These are phyloP conservation scores for Lutraria lutraria DNA, from an alignment of 2,888 invertebrate species.

Conservation along the genomic window DNA sequence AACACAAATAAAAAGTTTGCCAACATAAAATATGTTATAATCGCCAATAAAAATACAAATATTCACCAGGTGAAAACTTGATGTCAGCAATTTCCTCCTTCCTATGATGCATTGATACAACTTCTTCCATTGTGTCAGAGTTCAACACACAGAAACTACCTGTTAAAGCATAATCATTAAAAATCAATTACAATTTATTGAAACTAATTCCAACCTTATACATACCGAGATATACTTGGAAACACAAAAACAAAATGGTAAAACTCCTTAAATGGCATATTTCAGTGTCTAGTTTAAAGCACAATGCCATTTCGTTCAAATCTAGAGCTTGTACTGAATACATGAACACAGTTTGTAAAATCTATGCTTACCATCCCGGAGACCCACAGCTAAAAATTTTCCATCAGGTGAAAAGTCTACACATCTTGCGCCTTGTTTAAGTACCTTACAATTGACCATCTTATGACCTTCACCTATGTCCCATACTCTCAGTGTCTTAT, in stretches of 20 bases:
- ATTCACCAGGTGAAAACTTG: slow-evolving; percentile 86
- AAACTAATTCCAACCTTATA: background rate
- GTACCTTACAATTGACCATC: slow-evolving; percentile 83
- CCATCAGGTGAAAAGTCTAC: slow-evolving; percentile 87
- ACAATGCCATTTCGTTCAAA: too few species aligned
- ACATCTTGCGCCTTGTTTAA: slow-evolving; percentile 85
- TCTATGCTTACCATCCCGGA: slow-evolving; percentile 85
- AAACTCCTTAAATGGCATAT: background rate
- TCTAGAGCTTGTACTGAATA: too few species aligned
- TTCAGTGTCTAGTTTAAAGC: too few species aligned
- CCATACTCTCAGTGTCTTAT: slow-evolving; percentile 87
- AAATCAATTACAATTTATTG: background rate
- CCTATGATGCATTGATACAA: slow-evolving; percentile 86
- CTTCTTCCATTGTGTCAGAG: slow-evolving; percentile 85
- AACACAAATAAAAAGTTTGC: too few species aligned
- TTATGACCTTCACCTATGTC: slow-evolving; percentile 79
- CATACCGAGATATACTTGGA: background rate
- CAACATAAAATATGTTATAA: too few species aligned
- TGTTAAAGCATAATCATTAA: slow-evolving; percentile 61
- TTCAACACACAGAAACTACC: slow-evolving; percentile 86
- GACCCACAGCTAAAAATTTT: slow-evolving; percentile 86
- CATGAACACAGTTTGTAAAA: too few species aligned
- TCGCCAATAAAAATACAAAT: background rate
- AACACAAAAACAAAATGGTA: background rate
- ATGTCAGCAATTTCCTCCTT: slow-evolving; percentile 87